Conservation (phyloP, 2,888 invertebrate genomes). For the Pandemis cinnamomeana region DNA sequence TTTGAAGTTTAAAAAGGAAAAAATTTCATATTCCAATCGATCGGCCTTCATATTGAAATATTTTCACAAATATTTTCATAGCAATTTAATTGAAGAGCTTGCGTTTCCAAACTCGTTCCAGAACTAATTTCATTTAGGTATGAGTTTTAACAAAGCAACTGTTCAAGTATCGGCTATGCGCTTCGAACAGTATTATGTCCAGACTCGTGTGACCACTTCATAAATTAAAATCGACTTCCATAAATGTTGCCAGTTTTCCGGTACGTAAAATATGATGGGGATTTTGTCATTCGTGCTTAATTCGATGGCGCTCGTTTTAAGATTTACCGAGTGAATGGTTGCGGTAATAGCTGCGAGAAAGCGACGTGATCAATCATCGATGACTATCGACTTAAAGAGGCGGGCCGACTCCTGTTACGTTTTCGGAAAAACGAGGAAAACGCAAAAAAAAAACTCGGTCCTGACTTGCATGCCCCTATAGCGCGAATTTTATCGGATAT, state of each 20-base stretch:
- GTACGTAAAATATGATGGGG: constrained; percentile 39
- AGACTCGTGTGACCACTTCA: constrained; percentile 28
- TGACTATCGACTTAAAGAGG: constrained; percentile 53
- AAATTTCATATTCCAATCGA: too few relatives aligned
- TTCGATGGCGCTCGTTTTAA: constrained; percentile 55
- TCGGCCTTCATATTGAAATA: too few relatives aligned
- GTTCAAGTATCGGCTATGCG: neutral
- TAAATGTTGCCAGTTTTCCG: constrained; percentile 40
- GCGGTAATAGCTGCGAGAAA: constrained; percentile 58
- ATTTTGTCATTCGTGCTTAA: constrained; percentile 49
- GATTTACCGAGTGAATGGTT: constrained; percentile 62
- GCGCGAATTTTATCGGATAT: constrained; percentile 29
- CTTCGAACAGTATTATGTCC: neutral
- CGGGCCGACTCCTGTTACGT: constrained; percentile 19
- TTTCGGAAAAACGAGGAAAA: constrained; percentile 24
- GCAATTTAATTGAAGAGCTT: too few relatives aligned
- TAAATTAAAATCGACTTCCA: constrained; percentile 28
- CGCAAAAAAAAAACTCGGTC: constrained; percentile 19
- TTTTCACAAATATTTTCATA: too few relatives aligned
- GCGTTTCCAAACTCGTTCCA: too few relatives aligned
- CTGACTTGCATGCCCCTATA: constrained; percentile 12
- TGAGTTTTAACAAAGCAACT: neutral
- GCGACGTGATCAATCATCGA: constrained; percentile 64
- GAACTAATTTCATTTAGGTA: neutral
- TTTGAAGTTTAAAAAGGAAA: too few relatives aligned